Evolutionary conservation across 2,797 vertebrate genomes (phyloP).

Genomic region (Silurus lanzhouensis): DNA sequence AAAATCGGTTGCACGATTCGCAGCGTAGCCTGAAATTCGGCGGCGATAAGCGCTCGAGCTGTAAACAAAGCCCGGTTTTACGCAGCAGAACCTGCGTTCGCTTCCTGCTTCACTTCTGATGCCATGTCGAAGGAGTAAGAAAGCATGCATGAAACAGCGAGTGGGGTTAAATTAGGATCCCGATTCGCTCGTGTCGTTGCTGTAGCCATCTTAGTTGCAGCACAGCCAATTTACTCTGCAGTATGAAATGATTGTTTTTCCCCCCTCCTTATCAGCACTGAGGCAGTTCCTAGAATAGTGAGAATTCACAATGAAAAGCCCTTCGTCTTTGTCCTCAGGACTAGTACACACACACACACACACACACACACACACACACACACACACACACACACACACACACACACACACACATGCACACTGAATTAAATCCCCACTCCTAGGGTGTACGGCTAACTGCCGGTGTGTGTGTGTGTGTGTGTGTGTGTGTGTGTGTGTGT

Average conservation of each 20-base stretch:
- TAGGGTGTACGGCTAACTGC: conserved; percentile 76
- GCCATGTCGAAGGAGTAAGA: not conserved
- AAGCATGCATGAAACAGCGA: conserved; percentile 30
- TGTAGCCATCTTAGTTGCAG: conserved; percentile 55
- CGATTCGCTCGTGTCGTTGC: conserved; percentile 47
- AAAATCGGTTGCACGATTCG: not conserved
- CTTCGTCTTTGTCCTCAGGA: conserved; percentile 60
- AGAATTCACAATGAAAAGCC: conserved; percentile 57
- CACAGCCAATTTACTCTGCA: conserved; percentile 62
- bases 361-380: conserved; percentile 28
- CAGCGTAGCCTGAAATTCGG: not conserved
- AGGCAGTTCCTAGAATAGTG: conserved; percentile 51
- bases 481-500: conserved; percentile 54
- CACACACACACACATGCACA: conserved; percentile 27
- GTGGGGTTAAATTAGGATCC: conserved; percentile 59
- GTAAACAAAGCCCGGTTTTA: not conserved
- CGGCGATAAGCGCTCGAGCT: not conserved
- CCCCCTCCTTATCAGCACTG: conserved; percentile 43
- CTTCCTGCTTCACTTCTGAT: conserved; percentile 1
- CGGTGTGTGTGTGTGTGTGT: conserved; percentile 40
- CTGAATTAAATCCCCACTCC: conserved; percentile 80
- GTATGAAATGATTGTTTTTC: conserved; percentile 65
- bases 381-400: conserved; percentile 33
- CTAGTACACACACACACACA: conserved; percentile 56
- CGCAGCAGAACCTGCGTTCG: not conserved